These are phyloP conservation scores for Ciconia boyciana DNA, from an alignment of 2,113 vertebrate genomes.

Conservation along the genomic window DNA sequence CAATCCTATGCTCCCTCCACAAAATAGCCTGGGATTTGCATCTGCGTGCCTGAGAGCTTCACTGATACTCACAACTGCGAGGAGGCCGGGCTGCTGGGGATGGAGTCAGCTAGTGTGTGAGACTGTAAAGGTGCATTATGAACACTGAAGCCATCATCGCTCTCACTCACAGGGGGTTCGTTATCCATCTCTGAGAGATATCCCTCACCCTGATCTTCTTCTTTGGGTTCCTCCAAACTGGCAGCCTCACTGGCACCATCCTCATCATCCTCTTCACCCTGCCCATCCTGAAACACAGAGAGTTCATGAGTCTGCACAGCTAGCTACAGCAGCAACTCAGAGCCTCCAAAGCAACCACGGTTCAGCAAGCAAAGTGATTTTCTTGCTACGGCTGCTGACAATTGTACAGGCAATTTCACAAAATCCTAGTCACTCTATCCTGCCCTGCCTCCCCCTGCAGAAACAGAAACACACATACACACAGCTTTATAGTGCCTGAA, in stretches of 20 bases:
- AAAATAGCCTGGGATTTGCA: not conserved
- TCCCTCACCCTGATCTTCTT: slow-evolving; percentile 87
- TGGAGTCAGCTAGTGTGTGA: slow-evolving; percentile 90
- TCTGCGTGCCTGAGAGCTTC: not conserved
- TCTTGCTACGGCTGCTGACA: not conserved
- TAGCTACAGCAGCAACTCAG: not conserved
- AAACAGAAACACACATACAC: not conserved
- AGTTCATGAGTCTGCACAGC: not conserved
- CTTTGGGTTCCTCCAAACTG: slow-evolving; percentile 92
- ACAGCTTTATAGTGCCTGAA: not conserved
- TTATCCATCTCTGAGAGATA: slow-evolving; percentile 94
- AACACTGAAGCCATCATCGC: slow-evolving; percentile 95
- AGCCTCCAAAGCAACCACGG: not conserved
- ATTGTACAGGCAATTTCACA: not conserved
- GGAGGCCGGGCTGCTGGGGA: slow-evolving; percentile 98
- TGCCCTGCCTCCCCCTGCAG: not conserved
- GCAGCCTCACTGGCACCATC: slow-evolving; percentile 93
- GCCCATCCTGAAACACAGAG: slow-evolving; percentile 81
- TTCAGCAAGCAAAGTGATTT: not conserved
- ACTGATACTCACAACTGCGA: slow-evolving; percentile 92
- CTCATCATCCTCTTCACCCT: slow-evolving; percentile 91
- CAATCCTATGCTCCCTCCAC: not conserved
- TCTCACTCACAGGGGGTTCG: slow-evolving; percentile 94
- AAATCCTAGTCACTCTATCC: not conserved
- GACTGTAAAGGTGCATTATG: slow-evolving; percentile 91